These are phyloP conservation scores for Oophaga pumilio DNA, from an alignment of 2,113 vertebrate genomes.

Conservation along the genomic window DNA sequence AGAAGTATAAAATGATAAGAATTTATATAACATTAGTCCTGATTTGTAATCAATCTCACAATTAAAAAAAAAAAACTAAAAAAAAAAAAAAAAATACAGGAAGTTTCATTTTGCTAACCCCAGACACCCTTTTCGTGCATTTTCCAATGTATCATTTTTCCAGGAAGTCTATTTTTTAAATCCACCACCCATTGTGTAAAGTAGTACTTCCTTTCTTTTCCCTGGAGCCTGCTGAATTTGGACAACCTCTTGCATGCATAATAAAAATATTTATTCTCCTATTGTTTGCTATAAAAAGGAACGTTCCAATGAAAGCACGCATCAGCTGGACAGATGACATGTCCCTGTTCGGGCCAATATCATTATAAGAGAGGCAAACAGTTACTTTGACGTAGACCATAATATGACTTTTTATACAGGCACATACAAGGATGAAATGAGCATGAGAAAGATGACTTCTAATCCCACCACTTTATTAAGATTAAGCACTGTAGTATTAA, in stretches of 20 bases:
- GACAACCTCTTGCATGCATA: slow-evolving; percentile 19
- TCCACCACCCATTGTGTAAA: slow-evolving; percentile 49
- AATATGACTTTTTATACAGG: not conserved
- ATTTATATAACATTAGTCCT: not conserved
- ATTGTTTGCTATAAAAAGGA: slow-evolving; percentile 46
- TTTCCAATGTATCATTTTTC: slow-evolving; percentile 32
- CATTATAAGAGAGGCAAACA: not conserved
- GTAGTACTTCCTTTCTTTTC: slow-evolving; percentile 30
- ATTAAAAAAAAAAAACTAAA: too few relatives aligned
- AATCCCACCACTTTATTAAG: too few relatives aligned
- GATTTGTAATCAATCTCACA: not conserved
- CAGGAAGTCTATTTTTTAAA: slow-evolving; percentile 42
- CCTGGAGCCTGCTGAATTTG: slow-evolving; percentile 8
- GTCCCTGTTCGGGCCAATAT: not conserved
- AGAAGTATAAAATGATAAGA: too few relatives aligned
- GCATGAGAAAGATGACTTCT: not conserved
- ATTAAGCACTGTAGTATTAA: too few relatives aligned
- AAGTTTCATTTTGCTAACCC: not conserved
- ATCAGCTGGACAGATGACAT: not conserved
- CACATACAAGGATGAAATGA: not conserved
- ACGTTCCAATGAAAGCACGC: not conserved
- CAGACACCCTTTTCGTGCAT: not conserved
- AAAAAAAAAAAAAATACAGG: too few relatives aligned
- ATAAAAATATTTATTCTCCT: slow-evolving; percentile 42
- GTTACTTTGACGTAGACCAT: not conserved